phyloP scores from a whole-genome alignment of 1,140 invertebrate genomes.

The Caenorhabditis brenneri region DNA sequence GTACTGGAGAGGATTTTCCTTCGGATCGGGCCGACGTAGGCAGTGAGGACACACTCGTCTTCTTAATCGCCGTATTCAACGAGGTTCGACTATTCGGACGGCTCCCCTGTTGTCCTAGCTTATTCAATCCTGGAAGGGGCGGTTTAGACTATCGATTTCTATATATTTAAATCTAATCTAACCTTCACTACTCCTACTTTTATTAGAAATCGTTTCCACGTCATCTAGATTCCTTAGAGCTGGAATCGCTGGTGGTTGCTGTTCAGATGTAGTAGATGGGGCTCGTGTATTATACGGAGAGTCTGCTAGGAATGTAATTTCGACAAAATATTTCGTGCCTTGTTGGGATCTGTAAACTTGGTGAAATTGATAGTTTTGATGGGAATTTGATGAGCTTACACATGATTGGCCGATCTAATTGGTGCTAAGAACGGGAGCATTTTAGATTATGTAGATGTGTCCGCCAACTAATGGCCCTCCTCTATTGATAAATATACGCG shows the following conservation, averaged over 20 bases:
- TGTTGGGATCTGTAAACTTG: not conserved
- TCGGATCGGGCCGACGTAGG: conserved; percentile 47
- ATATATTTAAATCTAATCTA: not conserved
- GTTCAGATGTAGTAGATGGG: not conserved
- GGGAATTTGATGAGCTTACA: no score
- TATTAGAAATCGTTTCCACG: conserved; percentile 17
- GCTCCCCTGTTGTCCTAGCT: conserved; percentile 23
- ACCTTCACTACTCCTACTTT: conserved; percentile 40
- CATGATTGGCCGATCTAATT: conserved; percentile 17
- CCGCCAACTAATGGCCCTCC: conserved; percentile 32
- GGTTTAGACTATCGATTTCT: not conserved
- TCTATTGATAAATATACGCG: conserved; percentile 24
- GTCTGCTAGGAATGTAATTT: conserved; percentile 33
- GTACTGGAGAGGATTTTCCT: conserved; percentile 55
- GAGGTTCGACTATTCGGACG: conserved; percentile 28
- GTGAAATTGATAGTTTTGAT: not conserved
- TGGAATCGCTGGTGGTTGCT: not conserved
- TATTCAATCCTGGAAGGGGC: not conserved
- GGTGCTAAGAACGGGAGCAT: conserved; percentile 49
- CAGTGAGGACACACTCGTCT: conserved; percentile 36
- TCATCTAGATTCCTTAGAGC: not conserved
- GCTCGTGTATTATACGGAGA: conserved; percentile 15
- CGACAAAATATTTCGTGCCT: conserved; percentile 17
- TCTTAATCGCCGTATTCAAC: conserved; percentile 3
- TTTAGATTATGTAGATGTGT: not conserved